Percentiles rank a stretch among this genome's conserved stretches.
Conservation (phyloP, 2,888 invertebrate genomes). For the Eumerus sabulonum region DNA sequence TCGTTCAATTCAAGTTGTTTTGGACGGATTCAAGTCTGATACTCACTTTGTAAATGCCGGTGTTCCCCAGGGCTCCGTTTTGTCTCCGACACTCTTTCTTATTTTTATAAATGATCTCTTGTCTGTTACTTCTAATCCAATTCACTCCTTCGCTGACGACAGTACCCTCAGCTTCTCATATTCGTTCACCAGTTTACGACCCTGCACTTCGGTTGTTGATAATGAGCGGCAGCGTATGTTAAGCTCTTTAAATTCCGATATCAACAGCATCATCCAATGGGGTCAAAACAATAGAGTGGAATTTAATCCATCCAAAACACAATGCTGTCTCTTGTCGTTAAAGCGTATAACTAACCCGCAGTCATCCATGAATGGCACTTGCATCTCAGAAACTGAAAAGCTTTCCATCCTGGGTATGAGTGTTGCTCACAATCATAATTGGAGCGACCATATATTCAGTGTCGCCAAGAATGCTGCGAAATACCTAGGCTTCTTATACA, state of each 20-base stretch:
- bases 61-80: no score
- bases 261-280: not conserved
- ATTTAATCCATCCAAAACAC: no score
- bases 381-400: no score
- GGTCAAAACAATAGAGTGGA: not conserved
- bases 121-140: conserved; percentile 6
- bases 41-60: no score
- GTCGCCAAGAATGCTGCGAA: conserved; percentile 3
- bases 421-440: not conserved
- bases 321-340: conserved; percentile 4
- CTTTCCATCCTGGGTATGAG: no score
- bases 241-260: not conserved
- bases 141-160: conserved; percentile 1
- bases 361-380: no score
- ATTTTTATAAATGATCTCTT: conserved; percentile 1
- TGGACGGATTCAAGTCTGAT: no score
- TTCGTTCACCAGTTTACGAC: not conserved
- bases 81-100: not conserved
- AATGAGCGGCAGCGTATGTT: not conserved
- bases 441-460: conserved; percentile 1
- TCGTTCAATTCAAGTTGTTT: no score
- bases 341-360: not conserved
- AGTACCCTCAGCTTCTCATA: conserved; percentile 4
- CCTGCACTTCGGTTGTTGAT: not conserved
- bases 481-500: not conserved